Conservation (phyloP, 1,140 invertebrate genomes). For the Zaprionus taronus region DNA sequence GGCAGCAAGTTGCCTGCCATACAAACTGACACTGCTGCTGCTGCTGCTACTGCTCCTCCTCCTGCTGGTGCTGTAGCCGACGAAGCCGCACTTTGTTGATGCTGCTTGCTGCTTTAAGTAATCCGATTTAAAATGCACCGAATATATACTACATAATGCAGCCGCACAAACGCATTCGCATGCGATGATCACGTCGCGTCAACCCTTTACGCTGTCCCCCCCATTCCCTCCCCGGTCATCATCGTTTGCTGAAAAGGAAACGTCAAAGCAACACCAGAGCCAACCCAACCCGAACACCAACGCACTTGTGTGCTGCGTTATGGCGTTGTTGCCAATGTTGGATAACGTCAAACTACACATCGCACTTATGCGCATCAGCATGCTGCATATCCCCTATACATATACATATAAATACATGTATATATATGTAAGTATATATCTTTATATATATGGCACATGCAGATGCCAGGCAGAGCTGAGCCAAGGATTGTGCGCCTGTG, state of each 20-base stretch:
- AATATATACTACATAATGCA: conserved; percentile 60
- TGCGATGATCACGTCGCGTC: conserved; percentile 75
- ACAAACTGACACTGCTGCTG: conserved; percentile 10
- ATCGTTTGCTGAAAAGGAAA: not conserved
- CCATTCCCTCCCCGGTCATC: not conserved
- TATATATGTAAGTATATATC: not conserved
- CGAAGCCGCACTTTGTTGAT: conserved; percentile 59
- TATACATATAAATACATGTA: not conserved
- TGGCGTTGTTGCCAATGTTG: conserved; percentile 59
- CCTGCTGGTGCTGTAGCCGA: not conserved
- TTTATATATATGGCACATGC: not conserved
- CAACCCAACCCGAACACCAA: not conserved
- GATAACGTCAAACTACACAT: conserved; percentile 72
- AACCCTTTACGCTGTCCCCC: not conserved
- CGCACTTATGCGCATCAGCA: conserved; percentile 48
- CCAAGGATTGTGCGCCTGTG: conserved; percentile 21
- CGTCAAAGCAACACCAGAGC: conserved; percentile 6
- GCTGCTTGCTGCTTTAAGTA: conserved; percentile 63
- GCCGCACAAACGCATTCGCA: conserved; percentile 76
- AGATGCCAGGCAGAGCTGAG: conserved; percentile 24
- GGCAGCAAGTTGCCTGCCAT: conserved; percentile 18
- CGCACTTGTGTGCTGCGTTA: conserved; percentile 18
- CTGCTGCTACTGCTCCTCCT: too few species aligned
- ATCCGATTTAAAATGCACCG: conserved; percentile 80
- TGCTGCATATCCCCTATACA: conserved; percentile 12